Conservation (phyloP, 1,140 invertebrate species). For the Lanistes nyassanus region DNA sequence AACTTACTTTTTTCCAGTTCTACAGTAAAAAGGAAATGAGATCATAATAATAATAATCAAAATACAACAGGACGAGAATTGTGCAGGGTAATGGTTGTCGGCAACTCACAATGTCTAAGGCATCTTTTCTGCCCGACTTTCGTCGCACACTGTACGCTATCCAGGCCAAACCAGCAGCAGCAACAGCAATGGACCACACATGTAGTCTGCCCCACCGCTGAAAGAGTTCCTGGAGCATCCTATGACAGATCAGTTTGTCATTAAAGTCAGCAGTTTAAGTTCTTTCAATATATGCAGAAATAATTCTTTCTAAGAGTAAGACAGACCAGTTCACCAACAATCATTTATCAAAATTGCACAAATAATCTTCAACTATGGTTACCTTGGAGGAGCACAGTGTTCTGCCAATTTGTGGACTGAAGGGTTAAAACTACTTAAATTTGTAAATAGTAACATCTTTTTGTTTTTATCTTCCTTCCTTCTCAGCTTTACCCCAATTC, state of each 20-base stretch:
- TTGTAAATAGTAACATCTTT: no score
- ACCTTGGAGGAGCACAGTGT: not conserved
- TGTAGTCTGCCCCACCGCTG: slow-evolving; percentile 33
- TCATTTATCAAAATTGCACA: no score
- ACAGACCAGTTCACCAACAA: not conserved
- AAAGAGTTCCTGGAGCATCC: slow-evolving; percentile 46
- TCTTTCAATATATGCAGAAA: not conserved
- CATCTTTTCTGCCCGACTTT: slow-evolving; percentile 2
- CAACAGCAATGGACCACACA: slow-evolving; percentile 45
- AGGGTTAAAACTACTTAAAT: no score
- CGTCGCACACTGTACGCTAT: slow-evolving; percentile 27
- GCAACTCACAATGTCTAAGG: not conserved
- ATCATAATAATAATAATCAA: no score
- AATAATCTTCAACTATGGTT: not conserved
- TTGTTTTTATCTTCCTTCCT: no score
- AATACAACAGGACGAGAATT: no score
- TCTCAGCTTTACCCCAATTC: no score
- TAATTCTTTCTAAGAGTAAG: no score
- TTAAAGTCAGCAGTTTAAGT: not conserved
- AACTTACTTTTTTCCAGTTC: not conserved
- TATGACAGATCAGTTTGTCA: not conserved
- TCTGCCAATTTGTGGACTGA: not conserved
- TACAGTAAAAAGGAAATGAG: not conserved
- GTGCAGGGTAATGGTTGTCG: no score
- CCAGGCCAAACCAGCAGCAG: slow-evolving; percentile 35